Conservation (phyloP, 2,888 invertebrate genomes). For the Lepidonotus clava region DNA sequence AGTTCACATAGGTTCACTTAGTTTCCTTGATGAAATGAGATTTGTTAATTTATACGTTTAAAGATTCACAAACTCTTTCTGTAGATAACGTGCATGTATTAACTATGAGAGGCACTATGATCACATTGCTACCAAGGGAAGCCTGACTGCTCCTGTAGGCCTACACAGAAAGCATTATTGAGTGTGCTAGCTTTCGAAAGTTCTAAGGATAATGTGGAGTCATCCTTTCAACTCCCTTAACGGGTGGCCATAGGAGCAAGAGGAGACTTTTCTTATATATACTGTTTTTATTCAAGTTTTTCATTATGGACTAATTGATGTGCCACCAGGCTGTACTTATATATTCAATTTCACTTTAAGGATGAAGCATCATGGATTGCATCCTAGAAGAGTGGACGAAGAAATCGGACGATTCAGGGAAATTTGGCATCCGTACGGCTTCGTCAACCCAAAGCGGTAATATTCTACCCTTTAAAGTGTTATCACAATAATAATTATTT, state of each 20-base stretch:
- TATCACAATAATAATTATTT: not conserved
- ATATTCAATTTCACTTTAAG: not conserved
- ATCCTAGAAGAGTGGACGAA: slow-evolving; percentile 16
- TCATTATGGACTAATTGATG: not conserved
- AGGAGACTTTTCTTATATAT: not conserved
- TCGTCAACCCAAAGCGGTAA: slow-evolving; percentile 58
- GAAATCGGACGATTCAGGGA: slow-evolving; percentile 47
- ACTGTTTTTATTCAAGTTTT: not conserved
- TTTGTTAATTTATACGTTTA: not conserved
- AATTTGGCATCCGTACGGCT: slow-evolving; percentile 58
- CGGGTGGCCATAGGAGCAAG: not conserved
- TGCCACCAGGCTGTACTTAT: not conserved
- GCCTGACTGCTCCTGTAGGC: too few species aligned
- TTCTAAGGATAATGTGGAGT: too few species aligned
- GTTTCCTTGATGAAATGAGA: not conserved
- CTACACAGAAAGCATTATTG: too few species aligned
- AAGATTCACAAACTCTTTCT: not conserved
- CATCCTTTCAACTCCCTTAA: not conserved
- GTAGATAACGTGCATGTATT: not conserved
- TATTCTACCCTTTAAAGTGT: not conserved
- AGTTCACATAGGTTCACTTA: not conserved
- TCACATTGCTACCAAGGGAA: not conserved
- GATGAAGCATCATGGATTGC: slow-evolving; percentile 46
- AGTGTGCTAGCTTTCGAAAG: too few species aligned
- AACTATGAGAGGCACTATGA: not conserved